Evolutionary conservation across 2,888 invertebrate species (phyloP).

Genomic region (Eristalinus sepulchralis): DNA sequence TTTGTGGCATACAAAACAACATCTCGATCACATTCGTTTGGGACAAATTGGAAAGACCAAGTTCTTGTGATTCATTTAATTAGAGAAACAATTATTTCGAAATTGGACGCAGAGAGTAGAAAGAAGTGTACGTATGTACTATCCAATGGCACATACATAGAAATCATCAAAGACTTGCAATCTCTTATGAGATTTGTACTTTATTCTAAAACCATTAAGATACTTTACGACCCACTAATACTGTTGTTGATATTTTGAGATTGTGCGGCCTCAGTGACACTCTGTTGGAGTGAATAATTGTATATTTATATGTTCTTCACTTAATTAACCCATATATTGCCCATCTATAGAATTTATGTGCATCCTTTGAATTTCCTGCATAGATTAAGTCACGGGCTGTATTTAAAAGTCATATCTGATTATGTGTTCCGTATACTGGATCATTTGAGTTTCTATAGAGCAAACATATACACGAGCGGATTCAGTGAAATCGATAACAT

Average conservation of each 20-base stretch:
- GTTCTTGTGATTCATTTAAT: too few species aligned
- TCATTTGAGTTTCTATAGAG: neutral
- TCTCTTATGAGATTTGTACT: neutral
- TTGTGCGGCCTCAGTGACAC: neutral
- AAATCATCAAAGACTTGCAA: too few species aligned
- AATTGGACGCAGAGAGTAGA: too few species aligned
- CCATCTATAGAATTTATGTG: neutral
- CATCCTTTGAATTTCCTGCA: neutral
- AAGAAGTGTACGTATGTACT: too few species aligned
- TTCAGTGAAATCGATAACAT: neutral
- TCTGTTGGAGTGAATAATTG: neutral
- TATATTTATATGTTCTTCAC: neutral
- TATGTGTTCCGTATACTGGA: neutral
- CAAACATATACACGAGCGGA: neutral
- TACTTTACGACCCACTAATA: neutral
- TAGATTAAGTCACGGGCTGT: neutral
- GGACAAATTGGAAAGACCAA: too few species aligned
- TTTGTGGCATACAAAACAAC: too few species aligned
- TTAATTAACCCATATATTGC: neutral
- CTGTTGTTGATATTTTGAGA: neutral
- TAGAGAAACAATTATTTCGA: too few species aligned
- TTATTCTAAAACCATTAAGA: neutral
- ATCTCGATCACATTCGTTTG: too few species aligned
- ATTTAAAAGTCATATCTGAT: neutral
- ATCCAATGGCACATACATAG: too few species aligned